Percentiles rank a stretch among this genome's conserved stretches.
These are phyloP conservation scores for Promerops cafer DNA, from an alignment of 2,113 vertebrate species.

Conservation along the genomic window DNA sequence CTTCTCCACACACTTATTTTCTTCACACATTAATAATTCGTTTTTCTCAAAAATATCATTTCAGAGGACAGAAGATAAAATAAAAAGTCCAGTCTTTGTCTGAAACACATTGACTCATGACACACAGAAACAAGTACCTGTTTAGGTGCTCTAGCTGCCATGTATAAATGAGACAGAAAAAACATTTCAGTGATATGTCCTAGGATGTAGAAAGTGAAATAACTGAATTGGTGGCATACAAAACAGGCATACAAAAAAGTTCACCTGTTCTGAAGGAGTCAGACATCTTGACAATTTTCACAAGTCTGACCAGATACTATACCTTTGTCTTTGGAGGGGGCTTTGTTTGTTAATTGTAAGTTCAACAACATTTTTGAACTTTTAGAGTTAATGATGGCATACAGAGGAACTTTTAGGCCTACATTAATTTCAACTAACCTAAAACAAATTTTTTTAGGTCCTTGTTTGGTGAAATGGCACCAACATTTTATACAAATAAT, in stretches of 20 bases:
- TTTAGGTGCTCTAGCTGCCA: background rate
- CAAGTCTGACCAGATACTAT: background rate
- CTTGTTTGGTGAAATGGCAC: background rate
- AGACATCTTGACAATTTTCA: background rate
- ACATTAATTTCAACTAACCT: background rate
- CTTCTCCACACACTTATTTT: background rate
- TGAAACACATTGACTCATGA: background rate
- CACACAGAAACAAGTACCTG: background rate
- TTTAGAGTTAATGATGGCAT: background rate
- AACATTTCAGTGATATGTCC: background rate
- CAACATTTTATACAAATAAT: constrained; percentile 11
- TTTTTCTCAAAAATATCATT: constrained; percentile 7
- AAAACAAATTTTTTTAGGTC: background rate
- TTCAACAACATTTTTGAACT: background rate
- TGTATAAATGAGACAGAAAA: background rate
- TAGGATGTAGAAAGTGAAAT: background rate
- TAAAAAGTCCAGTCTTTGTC: background rate
- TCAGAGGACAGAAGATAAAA: constrained; percentile 7
- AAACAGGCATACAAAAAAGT: background rate
- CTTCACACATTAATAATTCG: background rate
- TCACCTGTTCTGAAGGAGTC: background rate
- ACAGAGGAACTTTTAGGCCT: background rate
- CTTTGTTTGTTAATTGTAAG: background rate
- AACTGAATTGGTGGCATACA: background rate
- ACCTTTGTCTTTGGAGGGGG: background rate